phyloP scores from a whole-genome alignment of 2,888 invertebrate species.

The Cyrtodaria siliqua region DNA sequence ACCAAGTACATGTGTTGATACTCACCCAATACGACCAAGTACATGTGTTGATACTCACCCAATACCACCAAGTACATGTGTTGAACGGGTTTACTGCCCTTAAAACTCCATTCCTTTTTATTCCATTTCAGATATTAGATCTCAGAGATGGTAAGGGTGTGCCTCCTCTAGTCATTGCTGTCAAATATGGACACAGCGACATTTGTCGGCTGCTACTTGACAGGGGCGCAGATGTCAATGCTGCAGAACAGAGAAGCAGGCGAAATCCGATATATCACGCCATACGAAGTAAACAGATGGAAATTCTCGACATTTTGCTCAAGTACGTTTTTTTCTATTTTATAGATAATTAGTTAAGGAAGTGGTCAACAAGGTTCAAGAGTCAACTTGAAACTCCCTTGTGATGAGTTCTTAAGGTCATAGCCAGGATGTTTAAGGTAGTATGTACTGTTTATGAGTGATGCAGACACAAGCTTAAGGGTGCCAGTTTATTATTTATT shows the following conservation, averaged over 20 bases:
- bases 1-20: no score
- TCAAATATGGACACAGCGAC: slow-evolving; percentile 74
- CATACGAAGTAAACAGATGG: slow-evolving; percentile 69
- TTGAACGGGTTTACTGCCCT: background rate
- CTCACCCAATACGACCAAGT: no score
- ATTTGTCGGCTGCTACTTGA: slow-evolving; percentile 72
- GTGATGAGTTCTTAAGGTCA: no score
- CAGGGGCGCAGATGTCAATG: slow-evolving; percentile 74
- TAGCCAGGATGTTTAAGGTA: no score
- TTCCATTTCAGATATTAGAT: slow-evolving; percentile 65
- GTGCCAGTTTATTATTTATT: no score
- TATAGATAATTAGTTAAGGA: no score
- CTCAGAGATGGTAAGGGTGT: slow-evolving; percentile 69
- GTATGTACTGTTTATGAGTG: no score
- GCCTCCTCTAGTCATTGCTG: slow-evolving; percentile 76
- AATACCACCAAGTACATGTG: no score
- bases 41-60: no score
- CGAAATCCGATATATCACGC: slow-evolving; percentile 79
- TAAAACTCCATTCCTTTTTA: background rate
- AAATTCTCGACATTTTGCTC: slow-evolving; percentile 75
- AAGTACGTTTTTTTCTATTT: slow-evolving; percentile 64
- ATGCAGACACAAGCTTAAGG: no score
- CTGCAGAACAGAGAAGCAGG: slow-evolving; percentile 69
- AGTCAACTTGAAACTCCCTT: no score
- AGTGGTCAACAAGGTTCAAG: no score